phyloP scores from a whole-genome alignment of 2,113 vertebrate species.

The Uria lomvia region DNA sequence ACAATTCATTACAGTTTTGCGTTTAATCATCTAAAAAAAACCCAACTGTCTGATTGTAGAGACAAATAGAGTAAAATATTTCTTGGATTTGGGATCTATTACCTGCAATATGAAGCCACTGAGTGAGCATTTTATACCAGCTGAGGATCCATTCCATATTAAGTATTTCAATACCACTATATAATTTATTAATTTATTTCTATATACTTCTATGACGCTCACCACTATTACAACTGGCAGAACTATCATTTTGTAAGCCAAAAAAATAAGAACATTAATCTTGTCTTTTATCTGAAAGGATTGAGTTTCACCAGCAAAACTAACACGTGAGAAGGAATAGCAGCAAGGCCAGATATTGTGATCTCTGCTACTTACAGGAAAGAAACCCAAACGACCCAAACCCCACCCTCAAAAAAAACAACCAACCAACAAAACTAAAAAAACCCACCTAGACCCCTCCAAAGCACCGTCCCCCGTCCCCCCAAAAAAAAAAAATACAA shows the following conservation, averaged over 20 bases:
- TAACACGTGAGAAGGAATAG: background rate
- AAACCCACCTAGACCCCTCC: background rate
- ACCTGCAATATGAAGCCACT: background rate
- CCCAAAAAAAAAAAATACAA: background rate
- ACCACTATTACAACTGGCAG: background rate
- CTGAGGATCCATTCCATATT: background rate
- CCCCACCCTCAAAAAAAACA: background rate
- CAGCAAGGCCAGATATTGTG: background rate
- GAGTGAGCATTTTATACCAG: background rate
- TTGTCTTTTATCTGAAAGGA: background rate
- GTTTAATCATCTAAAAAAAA: background rate
- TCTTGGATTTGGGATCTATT: background rate
- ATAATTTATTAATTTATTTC: background rate
- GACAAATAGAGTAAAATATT: background rate
- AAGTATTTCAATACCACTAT: background rate
- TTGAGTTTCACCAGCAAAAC: background rate
- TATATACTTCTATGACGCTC: background rate
- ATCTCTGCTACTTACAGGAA: background rate
- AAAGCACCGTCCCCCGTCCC: background rate
- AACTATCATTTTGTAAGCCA: background rate
- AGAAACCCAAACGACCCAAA: fast-evolving
- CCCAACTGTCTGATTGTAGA: background rate
- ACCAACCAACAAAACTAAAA: background rate
- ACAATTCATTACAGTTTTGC: background rate
- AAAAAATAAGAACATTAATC: background rate